Evolutionary conservation across 2,888 invertebrate species (phyloP).

Genomic region (Pristionchus fissidentatus): DNA sequence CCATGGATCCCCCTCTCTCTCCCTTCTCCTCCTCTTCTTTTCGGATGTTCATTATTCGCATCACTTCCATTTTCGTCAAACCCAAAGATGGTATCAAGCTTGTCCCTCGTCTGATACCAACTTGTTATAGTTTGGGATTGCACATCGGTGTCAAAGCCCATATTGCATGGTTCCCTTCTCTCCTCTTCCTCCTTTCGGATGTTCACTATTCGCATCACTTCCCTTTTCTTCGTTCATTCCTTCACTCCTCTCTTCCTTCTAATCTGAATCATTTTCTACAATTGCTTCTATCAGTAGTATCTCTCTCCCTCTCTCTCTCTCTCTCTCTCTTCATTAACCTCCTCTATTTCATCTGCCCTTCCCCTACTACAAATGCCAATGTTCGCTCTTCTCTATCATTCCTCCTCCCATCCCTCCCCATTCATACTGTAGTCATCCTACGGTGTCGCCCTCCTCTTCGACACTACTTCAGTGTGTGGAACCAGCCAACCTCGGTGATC

Average conservation of each 20-base stretch:
- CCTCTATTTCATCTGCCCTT: constrained; percentile 10
- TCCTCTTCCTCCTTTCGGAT: too few species aligned
- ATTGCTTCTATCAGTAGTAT: neutral
- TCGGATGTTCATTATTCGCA: too few species aligned
- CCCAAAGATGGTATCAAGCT: too few species aligned
- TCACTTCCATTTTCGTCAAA: too few species aligned
- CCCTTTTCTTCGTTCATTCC: too few species aligned
- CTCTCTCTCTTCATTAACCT: constrained; percentile 22
- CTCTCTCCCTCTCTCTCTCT: neutral
- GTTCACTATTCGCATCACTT: neutral
- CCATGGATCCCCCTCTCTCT: too few species aligned
- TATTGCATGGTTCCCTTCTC: too few species aligned
- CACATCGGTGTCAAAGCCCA: too few species aligned
- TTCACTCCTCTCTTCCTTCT: neutral
- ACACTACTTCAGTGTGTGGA: neutral
- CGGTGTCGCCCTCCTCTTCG: neutral
- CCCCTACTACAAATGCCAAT: constrained; percentile 20
- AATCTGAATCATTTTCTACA: neutral
- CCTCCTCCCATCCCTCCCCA: neutral
- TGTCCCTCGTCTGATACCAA: too few species aligned
- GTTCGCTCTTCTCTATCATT: constrained; percentile 22
- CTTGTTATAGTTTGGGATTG: too few species aligned
- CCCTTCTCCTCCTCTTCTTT: too few species aligned
- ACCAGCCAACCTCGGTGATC: too few species aligned
- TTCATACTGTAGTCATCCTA: constrained; percentile 23